Base-by-base conservation (phyloP, 1,140 invertebrate species). In the Nixonia krombeini region DNA sequence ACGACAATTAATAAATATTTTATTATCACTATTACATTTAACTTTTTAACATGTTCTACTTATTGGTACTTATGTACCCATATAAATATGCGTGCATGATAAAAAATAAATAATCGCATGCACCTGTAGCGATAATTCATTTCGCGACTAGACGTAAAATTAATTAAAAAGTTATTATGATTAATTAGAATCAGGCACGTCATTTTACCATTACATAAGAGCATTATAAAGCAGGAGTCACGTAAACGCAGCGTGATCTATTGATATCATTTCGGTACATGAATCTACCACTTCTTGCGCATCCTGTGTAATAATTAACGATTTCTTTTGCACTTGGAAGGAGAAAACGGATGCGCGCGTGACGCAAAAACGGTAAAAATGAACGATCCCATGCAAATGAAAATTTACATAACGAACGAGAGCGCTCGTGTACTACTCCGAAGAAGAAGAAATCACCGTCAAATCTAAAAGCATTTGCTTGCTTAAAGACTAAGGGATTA, bases 321-420 rank as follows among this genome's bases (percentile, higher is more conserved):
- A 26, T 38, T 6, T 8, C 13, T 31, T 46, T 66, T 59, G 51
- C 50, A 46, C 9, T n/a, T 8, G 15, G 17, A 29, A 12, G 12
- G 0, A 51, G 41, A 26, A 16, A 52, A 56, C 52, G 47, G 41
- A 46, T 56, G 51, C 51, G 15, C 7, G 16, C 38, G 38, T 9
- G 16, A 25, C 16, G 9, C 9, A 29, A 61, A 56, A 51, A 59
- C 10, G 8, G 26, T 49, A 33, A 4, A 52, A 47, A 62, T 57
- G 58, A 68, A 58, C 49, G 25, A 50, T 35, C 17, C 38, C 29
- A 40, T 37, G 52, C 57, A 56, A 67, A 67, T 55, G 10, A 12
- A 40, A n/a, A 59, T 67, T 67, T 56, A 29, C 56, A 67, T 67
- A 51, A 58, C 49, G 56, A 51, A 67, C 53, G 50, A 66, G 53